A percentile compares a stretch with the other conserved stretches of the same genome.
Conservation (phyloP, 2,888 invertebrate genomes). For the Tiliacea aurago region DNA sequence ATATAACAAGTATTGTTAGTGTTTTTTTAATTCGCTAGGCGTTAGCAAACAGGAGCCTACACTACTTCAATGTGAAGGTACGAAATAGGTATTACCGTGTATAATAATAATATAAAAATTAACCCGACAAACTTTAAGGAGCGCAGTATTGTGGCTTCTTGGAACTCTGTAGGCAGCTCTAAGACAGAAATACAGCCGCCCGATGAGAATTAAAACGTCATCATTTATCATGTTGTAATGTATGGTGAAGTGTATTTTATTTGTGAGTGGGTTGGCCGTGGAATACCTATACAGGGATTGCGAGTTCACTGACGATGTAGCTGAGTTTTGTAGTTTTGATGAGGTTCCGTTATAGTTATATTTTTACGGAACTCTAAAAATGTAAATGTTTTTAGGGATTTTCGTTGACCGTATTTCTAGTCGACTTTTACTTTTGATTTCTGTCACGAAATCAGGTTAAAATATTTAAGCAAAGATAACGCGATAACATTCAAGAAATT, state of each 20-base stretch:
- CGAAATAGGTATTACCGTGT: background rate
- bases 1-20: background rate
- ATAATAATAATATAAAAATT: conserved; percentile 71
- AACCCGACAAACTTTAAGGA: conserved; percentile 74
- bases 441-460: background rate
- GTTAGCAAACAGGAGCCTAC: conserved; percentile 1
- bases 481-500: background rate
- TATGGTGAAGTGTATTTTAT: conserved; percentile 45
- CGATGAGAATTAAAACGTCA: conserved; percentile 71
- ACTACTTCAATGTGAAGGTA: background rate
- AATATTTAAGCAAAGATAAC: conserved; percentile 7
- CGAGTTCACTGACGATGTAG: too few species aligned
- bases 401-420: background rate
- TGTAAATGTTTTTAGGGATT: background rate
- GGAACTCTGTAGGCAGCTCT: conserved; percentile 52
- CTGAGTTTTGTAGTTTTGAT: background rate
- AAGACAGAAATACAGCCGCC: conserved; percentile 41
- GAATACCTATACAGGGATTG: background rate
- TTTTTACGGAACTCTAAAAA: background rate
- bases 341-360: background rate
- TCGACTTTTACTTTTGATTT: background rate
- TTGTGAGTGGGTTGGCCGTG: conserved; percentile 14
- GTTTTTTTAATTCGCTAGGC: conserved; percentile 1
- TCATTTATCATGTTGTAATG: conserved; percentile 66
- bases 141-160: conserved; percentile 76